These are phyloP conservation scores for Elachura formosa DNA, from an alignment of 2,113 vertebrate species.

Conservation along the genomic window DNA sequence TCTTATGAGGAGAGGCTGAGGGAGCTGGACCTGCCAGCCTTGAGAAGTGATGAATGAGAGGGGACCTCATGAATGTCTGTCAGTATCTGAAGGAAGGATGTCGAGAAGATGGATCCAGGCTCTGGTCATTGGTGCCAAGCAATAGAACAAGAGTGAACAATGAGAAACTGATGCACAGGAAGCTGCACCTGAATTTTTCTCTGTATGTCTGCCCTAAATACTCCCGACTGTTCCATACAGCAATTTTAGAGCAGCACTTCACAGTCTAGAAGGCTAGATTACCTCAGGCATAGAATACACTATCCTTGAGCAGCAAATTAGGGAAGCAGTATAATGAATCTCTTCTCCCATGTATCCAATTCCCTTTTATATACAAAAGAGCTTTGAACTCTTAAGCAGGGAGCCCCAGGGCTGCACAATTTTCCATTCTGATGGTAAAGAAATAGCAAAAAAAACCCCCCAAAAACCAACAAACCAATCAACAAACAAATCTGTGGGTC, in stretches of 20 bases:
- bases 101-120: not conserved
- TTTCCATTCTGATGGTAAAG: not conserved
- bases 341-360: not conserved
- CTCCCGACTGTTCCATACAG: not conserved
- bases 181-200: not conserved
- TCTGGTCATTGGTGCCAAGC: not conserved
- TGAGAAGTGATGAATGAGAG: accelerated
- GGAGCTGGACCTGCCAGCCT: accelerated
- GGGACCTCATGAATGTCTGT: not conserved
- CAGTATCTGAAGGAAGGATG: not conserved
- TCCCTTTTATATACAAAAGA: not conserved
- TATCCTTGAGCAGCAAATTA: not conserved
- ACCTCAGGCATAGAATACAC: not conserved
- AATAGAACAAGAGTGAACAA: not conserved
- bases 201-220: not conserved
- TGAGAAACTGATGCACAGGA: not conserved
- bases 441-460: not conserved
- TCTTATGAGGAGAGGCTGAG: not conserved
- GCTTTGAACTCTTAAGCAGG: not conserved
- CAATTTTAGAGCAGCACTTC: not conserved
- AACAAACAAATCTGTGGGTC: not conserved
- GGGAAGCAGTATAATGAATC: not conserved
- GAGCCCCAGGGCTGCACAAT: not conserved
- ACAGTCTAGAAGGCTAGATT: not conserved
- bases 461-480: not conserved